These are phyloP conservation scores for Melikaiella ostensackeni DNA, from an alignment of 2,888 invertebrate genomes.

Conservation along the genomic window DNA sequence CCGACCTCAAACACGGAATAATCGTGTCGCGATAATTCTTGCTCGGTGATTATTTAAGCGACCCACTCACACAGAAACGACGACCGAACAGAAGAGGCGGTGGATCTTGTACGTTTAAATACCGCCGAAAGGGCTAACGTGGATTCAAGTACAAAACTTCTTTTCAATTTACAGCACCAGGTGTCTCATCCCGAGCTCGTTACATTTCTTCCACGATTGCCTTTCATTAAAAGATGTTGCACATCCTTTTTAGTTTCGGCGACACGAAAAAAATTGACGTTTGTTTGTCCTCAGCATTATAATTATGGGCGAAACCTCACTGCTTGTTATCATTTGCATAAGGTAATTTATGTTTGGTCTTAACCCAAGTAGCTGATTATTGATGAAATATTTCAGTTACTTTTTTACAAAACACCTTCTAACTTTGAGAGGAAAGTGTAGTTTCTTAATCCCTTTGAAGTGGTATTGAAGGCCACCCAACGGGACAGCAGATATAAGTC, in stretches of 20 bases:
- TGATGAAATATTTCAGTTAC: not conserved
- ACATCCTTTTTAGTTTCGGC: constrained; percentile 9
- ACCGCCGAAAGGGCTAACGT: constrained; percentile 10
- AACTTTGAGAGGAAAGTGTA: not conserved
- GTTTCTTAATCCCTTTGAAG: not conserved
- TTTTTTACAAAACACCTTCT: not conserved
- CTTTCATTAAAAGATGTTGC: constrained; percentile 14
- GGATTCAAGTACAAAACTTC: constrained; percentile 3
- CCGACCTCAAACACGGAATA: constrained; percentile 58
- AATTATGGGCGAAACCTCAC: constrained; percentile 19
- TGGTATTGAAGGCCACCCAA: not conserved
- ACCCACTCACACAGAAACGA: constrained; percentile 12
- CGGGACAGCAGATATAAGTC: not conserved
- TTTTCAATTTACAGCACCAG: constrained; percentile 24
- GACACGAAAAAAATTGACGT: not conserved
- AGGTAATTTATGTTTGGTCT: constrained; percentile 1
- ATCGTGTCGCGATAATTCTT: constrained; percentile 62
- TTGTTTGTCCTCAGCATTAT: not conserved
- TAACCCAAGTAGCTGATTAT: not conserved
- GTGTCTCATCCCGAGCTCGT: constrained; percentile 16
- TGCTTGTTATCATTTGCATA: not conserved
- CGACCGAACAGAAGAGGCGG: not conserved
- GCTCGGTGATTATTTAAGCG: constrained; percentile 39
- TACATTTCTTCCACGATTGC: constrained; percentile 8
- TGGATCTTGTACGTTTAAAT: constrained; percentile 24